phyloP scores from a whole-genome alignment of 2,888 invertebrate genomes.

The Lasiommata megera region DNA sequence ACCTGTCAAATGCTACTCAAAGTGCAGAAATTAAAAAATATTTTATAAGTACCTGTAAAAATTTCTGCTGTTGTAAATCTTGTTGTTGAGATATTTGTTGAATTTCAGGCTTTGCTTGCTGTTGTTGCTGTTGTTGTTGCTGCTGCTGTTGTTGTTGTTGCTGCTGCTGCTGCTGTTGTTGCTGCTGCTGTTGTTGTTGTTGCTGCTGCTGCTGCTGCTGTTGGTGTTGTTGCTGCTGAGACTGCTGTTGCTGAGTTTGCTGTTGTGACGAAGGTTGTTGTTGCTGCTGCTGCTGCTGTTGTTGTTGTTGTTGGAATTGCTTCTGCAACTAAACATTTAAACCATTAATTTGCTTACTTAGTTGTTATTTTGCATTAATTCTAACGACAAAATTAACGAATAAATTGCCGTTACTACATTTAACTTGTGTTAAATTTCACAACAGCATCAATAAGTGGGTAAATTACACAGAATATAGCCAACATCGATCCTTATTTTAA shows the following conservation, averaged over 20 bases:
- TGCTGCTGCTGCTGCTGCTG: slow-evolving; percentile 59
- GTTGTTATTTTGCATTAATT: not conserved
- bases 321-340: slow-evolving; percentile 54
- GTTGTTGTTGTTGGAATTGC: slow-evolving; percentile 47
- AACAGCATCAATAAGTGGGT: too few species aligned
- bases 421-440: too few species aligned
- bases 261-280: slow-evolving; percentile 56
- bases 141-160: slow-evolving; percentile 54
- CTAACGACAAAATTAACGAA: too few species aligned
- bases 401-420: too few species aligned
- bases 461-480: too few species aligned
- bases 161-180: slow-evolving; percentile 67
- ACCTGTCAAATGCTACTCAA: too few species aligned
- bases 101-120: slow-evolving; percentile 58
- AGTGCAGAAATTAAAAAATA: too few species aligned
- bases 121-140: slow-evolving; percentile 41
- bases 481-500: too few species aligned
- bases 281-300: slow-evolving; percentile 59
- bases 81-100: slow-evolving; percentile 73
- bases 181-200: slow-evolving; percentile 58
- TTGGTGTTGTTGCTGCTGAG: slow-evolving; percentile 58
- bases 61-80: slow-evolving; percentile 73
- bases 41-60: slow-evolving; percentile 60
- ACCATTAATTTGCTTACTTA: not conserved
- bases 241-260: slow-evolving; percentile 57